phyloP scores from a whole-genome alignment of 2,113 vertebrate species.

The Mormyrus lacerda region DNA sequence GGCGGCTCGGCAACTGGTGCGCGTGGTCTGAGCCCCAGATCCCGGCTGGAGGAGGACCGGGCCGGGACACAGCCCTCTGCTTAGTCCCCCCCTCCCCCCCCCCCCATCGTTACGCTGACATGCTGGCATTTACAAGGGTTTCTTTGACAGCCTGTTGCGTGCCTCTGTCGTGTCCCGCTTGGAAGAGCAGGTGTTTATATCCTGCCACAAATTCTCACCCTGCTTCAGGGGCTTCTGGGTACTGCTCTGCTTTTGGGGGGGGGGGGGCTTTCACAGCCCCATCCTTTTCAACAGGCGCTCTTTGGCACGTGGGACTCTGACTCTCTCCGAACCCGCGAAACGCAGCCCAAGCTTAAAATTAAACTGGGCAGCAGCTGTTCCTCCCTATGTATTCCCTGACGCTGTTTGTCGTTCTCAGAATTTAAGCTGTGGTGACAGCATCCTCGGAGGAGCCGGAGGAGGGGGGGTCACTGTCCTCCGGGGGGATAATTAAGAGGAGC shows the following conservation, averaged over 20 bases:
- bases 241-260: background rate
- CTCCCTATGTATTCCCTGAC: background rate
- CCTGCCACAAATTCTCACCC: constrained; percentile 5
- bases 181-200: constrained; percentile 8
- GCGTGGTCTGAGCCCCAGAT: background rate
- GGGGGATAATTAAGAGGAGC: background rate
- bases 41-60: background rate
- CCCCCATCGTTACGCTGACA: background rate
- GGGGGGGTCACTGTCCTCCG: background rate
- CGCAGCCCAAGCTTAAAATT: background rate
- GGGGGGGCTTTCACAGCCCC: background rate
- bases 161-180: background rate
- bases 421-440: background rate
- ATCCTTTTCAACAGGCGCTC: background rate
- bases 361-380: background rate
- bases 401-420: background rate
- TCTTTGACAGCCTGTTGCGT: background rate
- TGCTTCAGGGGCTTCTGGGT: background rate
- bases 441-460: background rate
- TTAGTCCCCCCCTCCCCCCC: background rate
- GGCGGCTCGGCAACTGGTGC: background rate
- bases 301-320: background rate
- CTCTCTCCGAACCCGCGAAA: background rate
- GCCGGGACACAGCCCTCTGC: background rate
- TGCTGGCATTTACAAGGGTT: background rate